Evolutionary conservation across 2,797 vertebrate genomes (phyloP).

Genomic region (Poecilia gillii): DNA sequence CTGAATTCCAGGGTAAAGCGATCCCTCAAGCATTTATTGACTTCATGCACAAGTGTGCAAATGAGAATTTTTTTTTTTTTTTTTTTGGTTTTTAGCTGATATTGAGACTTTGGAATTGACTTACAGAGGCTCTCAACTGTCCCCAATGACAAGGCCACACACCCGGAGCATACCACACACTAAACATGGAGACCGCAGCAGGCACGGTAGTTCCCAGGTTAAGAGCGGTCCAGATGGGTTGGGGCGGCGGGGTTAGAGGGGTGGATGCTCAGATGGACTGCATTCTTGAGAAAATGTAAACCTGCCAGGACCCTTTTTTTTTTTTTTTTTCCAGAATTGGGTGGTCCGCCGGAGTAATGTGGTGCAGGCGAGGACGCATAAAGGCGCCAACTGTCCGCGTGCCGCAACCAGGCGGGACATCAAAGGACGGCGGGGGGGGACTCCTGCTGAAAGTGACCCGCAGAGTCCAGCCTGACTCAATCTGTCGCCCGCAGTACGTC

Average conservation of each 20-base stretch:
- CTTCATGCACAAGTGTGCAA: conserved; percentile 26
- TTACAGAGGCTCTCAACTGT: conserved; percentile 58
- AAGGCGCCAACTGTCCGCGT: conserved; percentile 72
- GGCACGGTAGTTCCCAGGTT: conserved; percentile 58
- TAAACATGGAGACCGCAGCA: conserved; percentile 29
- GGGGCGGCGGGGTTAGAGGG: conserved; percentile 4
- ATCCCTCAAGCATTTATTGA: conserved; percentile 52
- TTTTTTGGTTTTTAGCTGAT: conserved; percentile 37
- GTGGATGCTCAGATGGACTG: conserved; percentile 56
- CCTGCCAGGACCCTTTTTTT: conserved; percentile 50
- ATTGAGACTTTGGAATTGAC: conserved; percentile 66
- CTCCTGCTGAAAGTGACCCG: conserved; percentile 60
- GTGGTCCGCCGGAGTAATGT: conserved; percentile 68
- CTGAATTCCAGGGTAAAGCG: conserved; percentile 29
- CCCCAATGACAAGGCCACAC: conserved; percentile 60
- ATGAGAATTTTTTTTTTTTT: conserved; percentile 44
- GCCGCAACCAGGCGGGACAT: conserved; percentile 60
- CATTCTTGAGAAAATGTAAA: conserved; percentile 76
- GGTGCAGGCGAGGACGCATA: conserved; percentile 49
- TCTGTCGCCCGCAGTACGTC: conserved; percentile 53
- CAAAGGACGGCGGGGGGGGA: conserved; percentile 63
- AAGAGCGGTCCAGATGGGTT: conserved; percentile 78
- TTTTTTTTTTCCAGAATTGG: conserved; percentile 71
- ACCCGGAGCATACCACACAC: conserved; percentile 41
- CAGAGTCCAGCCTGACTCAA: conserved; percentile 44